Evolutionary conservation across 2,797 vertebrate species (phyloP).

Genomic region (Eurystomus glaucurus): DNA sequence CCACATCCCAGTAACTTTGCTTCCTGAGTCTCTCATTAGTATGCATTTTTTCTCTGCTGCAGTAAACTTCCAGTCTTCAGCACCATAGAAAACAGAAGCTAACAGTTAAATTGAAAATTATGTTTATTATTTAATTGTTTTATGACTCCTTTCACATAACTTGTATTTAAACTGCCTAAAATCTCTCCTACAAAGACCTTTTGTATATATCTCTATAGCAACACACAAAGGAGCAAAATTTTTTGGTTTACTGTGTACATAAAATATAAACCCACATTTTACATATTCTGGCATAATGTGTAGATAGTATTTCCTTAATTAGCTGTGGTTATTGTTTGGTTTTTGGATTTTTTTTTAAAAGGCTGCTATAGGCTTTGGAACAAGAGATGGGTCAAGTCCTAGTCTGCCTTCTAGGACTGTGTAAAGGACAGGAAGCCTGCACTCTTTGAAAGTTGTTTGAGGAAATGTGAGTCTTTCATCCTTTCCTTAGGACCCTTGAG

Average conservation of each 20-base stretch:
- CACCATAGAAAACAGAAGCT: background rate
- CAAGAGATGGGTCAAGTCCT: background rate
- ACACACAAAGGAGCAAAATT: background rate
- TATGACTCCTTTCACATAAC: conserved; percentile 13
- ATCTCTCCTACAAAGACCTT: conserved; percentile 12
- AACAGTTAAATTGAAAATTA: conserved; percentile 32
- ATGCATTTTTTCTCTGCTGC: background rate
- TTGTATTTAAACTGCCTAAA: conserved; percentile 49
- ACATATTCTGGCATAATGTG: background rate
- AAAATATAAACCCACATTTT: conserved; percentile 11
- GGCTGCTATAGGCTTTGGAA: background rate
- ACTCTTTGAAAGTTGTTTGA: background rate
- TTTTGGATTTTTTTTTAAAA: background rate
- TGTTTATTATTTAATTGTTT: conserved; percentile 58
- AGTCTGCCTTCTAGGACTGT: background rate
- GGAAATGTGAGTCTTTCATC: background rate
- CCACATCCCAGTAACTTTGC: background rate
- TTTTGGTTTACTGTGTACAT: conserved; percentile 51
- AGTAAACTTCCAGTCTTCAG: conserved; percentile 15
- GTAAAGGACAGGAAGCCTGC: background rate
- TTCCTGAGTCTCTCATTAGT: background rate
- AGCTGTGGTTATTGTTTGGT: background rate
- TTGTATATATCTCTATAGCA: conserved; percentile 7
- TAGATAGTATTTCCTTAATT: background rate
- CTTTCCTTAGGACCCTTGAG: background rate